These are phyloP conservation scores for Tetragnatha versicolor DNA, from an alignment of 1,140 invertebrate species.

Conservation along the genomic window DNA sequence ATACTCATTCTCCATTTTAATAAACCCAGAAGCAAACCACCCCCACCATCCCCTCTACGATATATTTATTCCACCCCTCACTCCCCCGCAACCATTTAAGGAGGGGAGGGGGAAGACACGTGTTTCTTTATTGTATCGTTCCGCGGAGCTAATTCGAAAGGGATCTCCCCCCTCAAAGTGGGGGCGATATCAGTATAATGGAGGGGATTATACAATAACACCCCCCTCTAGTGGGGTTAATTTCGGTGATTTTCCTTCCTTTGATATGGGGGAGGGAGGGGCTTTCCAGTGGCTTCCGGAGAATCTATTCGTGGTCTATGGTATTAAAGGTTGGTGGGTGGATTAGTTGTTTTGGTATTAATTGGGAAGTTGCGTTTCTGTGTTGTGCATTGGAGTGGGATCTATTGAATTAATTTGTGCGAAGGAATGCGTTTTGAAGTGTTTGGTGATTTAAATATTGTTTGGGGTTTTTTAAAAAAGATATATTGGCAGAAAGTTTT, in stretches of 20 bases:
- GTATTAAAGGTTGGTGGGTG: too few relatives aligned
- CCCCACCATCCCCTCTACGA: background rate
- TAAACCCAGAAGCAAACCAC: too few relatives aligned
- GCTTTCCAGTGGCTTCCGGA: background rate
- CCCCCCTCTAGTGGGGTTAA: constrained; percentile 32
- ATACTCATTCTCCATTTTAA: too few relatives aligned
- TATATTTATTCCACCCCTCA: background rate
- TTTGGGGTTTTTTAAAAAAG: too few relatives aligned
- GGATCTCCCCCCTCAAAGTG: background rate
- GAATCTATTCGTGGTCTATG: too few relatives aligned
- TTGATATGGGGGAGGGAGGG: background rate
- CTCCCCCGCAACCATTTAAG: constrained; percentile 23
- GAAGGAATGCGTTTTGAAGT: too few relatives aligned
- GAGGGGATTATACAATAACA: constrained; percentile 35
- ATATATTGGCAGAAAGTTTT: too few relatives aligned
- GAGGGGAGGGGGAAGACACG: constrained; percentile 17
- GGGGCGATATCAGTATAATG: background rate
- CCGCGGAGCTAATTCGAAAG: constrained; percentile 34
- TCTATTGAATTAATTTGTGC: too few relatives aligned
- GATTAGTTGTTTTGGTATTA: too few relatives aligned
- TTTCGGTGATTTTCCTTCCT: constrained; percentile 22
- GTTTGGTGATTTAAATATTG: too few relatives aligned
- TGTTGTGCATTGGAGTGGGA: too few relatives aligned
- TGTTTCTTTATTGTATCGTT: constrained; percentile 37
- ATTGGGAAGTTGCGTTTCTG: too few relatives aligned